Base-by-base conservation (phyloP, 2,113 vertebrate genomes). In the Aptenodytes forsteri region DNA sequence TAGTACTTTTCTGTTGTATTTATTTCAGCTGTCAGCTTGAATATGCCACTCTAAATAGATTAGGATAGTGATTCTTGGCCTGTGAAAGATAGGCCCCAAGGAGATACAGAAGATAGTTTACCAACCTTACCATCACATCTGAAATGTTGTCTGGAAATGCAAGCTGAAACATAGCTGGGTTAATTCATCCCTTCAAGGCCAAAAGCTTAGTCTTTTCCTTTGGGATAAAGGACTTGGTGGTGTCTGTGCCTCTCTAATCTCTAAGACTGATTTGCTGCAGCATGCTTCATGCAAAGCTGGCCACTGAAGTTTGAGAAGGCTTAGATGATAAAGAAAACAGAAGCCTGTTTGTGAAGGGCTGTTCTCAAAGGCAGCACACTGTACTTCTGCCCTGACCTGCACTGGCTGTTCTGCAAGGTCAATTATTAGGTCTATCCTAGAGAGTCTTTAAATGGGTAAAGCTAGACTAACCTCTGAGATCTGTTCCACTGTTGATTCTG, bases 11-110 rank as follows among this genome's bases (percentile, higher is more conserved):
- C 52, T 71, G 34, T 62, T 93, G 59, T 70, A 50, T 86, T 89
- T 79, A 66, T 87, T 92, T 95, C 66, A 72, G 54, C 66, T 95
- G 77, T 95, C 94, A 95, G 30, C 49, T 89, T 90, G 59, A 87
- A 89, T 93, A 58, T 87, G 72, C 65, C 44, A 49, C 16, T 77
- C 62, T 54, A 17, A 66, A 46, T 84, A 70, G 61, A 67, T 64
- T 16, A 70, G 76, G 38, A 30, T 75, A 71, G 77, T 83, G 67
- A 93, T 81, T 84, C 73, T 77, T 58, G 34, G 72, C 79, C 47
- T 64, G 23, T 83, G 81, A 56, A 83, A 30, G n/a, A 44, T 36
- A 72, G 55, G 16, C 84, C 73, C 40, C 18, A 72, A 82, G 80
- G 65, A 93, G 73, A 81, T 40, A 32, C 3, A 47, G 13, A 89